Base-by-base conservation (phyloP, 2,888 invertebrate genomes). In the Amblyjoppa fuscipennis region DNA sequence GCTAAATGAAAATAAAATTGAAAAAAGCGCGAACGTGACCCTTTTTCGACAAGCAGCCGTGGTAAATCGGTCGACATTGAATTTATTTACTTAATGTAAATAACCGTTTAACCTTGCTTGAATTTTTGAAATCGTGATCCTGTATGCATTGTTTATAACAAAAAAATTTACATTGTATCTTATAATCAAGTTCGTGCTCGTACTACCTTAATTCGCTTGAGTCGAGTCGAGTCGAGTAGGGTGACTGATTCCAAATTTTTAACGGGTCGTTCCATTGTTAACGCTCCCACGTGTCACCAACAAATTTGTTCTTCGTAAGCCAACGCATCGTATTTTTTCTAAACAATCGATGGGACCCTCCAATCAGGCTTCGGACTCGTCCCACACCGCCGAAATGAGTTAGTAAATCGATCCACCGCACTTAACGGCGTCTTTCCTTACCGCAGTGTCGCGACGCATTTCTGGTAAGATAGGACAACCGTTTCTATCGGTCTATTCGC, bases 381-480 rank as follows among this genome's bases (percentile, higher is more conserved):
- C 45, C 51, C 13, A 2, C 45, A 25, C 20, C 34, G 11, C 25
- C 51, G 61, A 11, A 56, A 59, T 61, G 51, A 49, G 0, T 38
- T 51, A 69, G 51, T 74, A 31, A 77, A 79, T 25, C 11, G 45
- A 79, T 76, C 51, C 51, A 61, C 71, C 53, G 25, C 34, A 28
- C 31, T 41, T 76, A 73, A 76, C 75, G 51, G 79, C 49, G 41
- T 70, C 53, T 82, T 85, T 78, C 53, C 49, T 31, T 74, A 25
- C 69, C 41, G 34, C 9, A 56, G 34, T 45, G 25, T n/a, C 25
- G 56, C 49, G 66, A 16, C 4, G 16, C 66, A 51, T 85, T 85
- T 78, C 53, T 11, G 38, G 79, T 85, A 85, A 66, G 38, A 70
- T 45, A 5, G n/a, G 51, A 74, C 80, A 83, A 83, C 82, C 61